Base-by-base conservation (phyloP, 2,113 vertebrate species). In the Columba janthina region DNA sequence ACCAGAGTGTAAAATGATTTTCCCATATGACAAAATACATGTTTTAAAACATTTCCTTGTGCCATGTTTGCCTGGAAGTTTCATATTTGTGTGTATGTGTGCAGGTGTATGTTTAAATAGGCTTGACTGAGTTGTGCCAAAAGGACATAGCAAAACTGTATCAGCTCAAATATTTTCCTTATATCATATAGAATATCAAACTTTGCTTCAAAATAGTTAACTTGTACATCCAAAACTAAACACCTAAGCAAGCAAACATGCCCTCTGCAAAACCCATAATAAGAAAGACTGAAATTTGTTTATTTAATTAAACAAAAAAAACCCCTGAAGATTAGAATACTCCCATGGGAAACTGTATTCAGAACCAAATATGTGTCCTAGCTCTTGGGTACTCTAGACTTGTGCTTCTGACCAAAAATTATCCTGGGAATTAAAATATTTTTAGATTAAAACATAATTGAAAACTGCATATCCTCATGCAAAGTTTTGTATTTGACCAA, bases 11-110 rank as follows among this genome's bases (percentile, higher is more conserved):
- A 76, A 67, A 66, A n/a, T 31, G 21, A 25, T 64, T 72, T 80
- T 8, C 26, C 19, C 0, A 0, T 64, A 26, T 4, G 2, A 56
- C 1, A 46, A 62, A 83, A 51, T 46, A 10, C 0, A 0, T 1
- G 21, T 31, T 29, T 12, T 15, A 84, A 83, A 70, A 4, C 22
- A 38, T 1, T 62, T 74, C 1, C 12, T 5, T 11, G 3, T 34
- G 7, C 0, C 6, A 3, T 61, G 32, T 66, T 82, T 92, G 40
- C 12, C 11, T n/a, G 15, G 57, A 75, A 19, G 14, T 51, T 76
- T 40, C 3, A 3, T 64, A n/a, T 38, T 9, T 67, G 0, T 48
- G 0, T 50, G 4, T 36, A 3, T 60, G 18, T 64, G 51, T 17
- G 11, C 4, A 3, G 5, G 15, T 32, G 13, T 32, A 24, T 50